These are phyloP conservation scores for Scolopax bukidnonensis DNA, from an alignment of 2,797 vertebrate genomes.

Conservation along the genomic window DNA sequence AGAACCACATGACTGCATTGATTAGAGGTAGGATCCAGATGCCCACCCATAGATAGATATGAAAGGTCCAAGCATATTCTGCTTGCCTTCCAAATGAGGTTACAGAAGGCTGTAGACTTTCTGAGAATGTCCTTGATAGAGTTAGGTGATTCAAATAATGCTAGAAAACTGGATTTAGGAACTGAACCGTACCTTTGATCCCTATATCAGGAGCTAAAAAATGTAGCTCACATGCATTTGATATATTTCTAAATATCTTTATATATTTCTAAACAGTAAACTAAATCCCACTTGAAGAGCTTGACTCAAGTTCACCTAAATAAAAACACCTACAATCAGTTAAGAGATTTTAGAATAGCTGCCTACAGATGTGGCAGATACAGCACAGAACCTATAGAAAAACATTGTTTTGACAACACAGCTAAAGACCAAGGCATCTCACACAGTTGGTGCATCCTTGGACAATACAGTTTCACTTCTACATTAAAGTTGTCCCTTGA, in stretches of 20 bases:
- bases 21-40: not conserved
- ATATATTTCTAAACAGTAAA: not conserved
- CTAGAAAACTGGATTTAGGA: not conserved
- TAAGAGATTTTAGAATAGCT: not conserved
- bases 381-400: not conserved
- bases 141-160: not conserved
- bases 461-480: not conserved
- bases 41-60: not conserved
- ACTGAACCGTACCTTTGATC: not conserved
- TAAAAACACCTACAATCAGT: not conserved
- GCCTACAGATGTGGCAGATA: not conserved
- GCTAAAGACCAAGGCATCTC: not conserved
- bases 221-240: not conserved
- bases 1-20: not conserved
- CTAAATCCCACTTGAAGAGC: not conserved
- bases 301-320: not conserved
- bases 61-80: not conserved
- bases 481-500: not conserved
- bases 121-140: not conserved
- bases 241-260: not conserved
- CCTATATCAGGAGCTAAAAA: not conserved
- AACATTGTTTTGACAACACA: not conserved
- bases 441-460: fast-evolving
- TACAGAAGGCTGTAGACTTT: not conserved
- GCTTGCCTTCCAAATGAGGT: not conserved